These are phyloP conservation scores for Gisinianus flammeolus DNA, from an alignment of 2,888 invertebrate genomes.

Conservation along the genomic window DNA sequence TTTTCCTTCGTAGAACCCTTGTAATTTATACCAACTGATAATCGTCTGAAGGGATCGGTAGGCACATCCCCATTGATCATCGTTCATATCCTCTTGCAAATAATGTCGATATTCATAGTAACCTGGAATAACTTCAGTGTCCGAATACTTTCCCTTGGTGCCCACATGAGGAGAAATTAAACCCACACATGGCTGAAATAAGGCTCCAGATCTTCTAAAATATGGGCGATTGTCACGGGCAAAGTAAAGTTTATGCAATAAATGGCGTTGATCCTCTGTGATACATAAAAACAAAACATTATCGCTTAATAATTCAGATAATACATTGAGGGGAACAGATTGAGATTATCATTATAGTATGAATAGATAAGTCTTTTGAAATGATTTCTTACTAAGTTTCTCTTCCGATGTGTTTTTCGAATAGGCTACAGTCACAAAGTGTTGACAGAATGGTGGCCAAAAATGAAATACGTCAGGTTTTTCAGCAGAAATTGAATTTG, in stretches of 20 bases:
- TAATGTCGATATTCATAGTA: constrained; percentile 95
- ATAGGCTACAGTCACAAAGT: constrained; percentile 77
- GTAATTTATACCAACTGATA: constrained; percentile 88
- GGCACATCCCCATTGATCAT: constrained; percentile 99
- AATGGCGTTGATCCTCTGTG: constrained; percentile 70
- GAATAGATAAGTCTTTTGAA: background rate
- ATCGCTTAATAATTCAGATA: too few relatives aligned
- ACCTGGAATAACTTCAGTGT: constrained; percentile 69
- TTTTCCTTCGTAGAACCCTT: constrained; percentile 78
- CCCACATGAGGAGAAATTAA: constrained; percentile 56
- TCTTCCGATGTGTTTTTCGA: constrained; percentile 72
- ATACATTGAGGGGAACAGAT: too few relatives aligned
- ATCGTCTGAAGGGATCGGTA: constrained; percentile 97
- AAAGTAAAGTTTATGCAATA: constrained; percentile 75
- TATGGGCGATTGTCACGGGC: constrained; percentile 73
- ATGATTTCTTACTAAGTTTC: constrained; percentile 68
- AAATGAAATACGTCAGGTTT: constrained; percentile 76
- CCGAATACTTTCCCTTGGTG: constrained; percentile 60
- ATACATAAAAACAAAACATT: constrained; percentile 55
- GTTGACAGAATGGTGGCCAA: constrained; percentile 73
- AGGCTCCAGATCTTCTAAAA: constrained; percentile 69
- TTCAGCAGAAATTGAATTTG: constrained; percentile 56
- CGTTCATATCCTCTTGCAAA: constrained; percentile 91
- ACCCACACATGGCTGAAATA: constrained; percentile 48
- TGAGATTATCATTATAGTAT: too few relatives aligned